These are phyloP conservation scores for Catostylus mosaicus DNA, from an alignment of 30 jellyfish, hydroid and myxozoan species.

Conservation along the genomic window DNA sequence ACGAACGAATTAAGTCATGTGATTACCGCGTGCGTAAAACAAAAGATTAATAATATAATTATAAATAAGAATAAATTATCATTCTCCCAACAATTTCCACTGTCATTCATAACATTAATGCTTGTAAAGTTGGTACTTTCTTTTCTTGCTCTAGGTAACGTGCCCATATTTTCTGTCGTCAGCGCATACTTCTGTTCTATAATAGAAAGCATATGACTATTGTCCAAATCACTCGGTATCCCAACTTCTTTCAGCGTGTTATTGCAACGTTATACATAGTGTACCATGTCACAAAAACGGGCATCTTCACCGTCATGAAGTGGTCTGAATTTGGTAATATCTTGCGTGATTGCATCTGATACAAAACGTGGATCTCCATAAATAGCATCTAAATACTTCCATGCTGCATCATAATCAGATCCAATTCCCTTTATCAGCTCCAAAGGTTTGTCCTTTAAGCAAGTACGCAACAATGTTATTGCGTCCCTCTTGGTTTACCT, in stretches of 20 bases:
- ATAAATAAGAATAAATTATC: too few species aligned
- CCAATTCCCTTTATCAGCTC: conserved; percentile 65
- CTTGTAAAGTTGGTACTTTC: conserved; percentile 44
- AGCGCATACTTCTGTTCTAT: conserved; percentile 75
- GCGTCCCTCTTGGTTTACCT: conserved; percentile 62
- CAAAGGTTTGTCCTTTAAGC: conserved; percentile 62
- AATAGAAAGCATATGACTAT: conserved; percentile 60
- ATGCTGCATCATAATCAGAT: conserved; percentile 67
- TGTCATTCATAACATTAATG: conserved; percentile 71
- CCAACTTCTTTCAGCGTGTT: conserved; percentile 63
- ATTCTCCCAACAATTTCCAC: conserved; percentile 62
- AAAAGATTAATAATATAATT: too few species aligned
- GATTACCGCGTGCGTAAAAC: too few species aligned
- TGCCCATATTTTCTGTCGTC: conserved; percentile 73
- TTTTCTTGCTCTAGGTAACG: conserved; percentile 48
- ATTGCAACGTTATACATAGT: conserved; percentile 70
- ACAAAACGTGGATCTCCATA: conserved; percentile 75
- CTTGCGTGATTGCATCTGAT: conserved; percentile 73
- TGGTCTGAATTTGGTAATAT: conserved; percentile 58
- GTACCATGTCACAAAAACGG: conserved; percentile 67
- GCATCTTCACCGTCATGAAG: conserved; percentile 75
- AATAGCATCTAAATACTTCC: conserved; percentile 70
- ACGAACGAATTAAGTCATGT: too few species aligned
- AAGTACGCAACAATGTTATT: conserved; percentile 46
- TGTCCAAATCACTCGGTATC: conserved; percentile 69